These are phyloP conservation scores for Pseudomyrmex gracilis DNA, from an alignment of 1,140 invertebrate species.

Conservation along the genomic window DNA sequence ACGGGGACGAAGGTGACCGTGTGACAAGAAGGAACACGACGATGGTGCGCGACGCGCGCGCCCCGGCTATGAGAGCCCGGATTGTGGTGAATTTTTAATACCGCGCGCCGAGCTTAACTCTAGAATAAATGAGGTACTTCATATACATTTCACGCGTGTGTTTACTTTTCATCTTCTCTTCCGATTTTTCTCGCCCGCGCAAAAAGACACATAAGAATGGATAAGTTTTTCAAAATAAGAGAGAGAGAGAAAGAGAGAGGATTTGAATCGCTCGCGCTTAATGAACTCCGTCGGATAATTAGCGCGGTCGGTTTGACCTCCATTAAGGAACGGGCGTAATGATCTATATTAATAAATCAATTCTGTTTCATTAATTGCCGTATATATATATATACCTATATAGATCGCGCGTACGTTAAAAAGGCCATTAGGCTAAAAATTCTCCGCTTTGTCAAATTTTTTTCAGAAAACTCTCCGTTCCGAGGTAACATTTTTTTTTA, in stretches of 20 bases:
- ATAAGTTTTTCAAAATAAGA: no score
- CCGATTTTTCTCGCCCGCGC: background rate
- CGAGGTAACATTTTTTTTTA: background rate
- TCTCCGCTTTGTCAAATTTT: background rate
- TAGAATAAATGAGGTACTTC: conserved; percentile 21
- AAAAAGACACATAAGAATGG: background rate
- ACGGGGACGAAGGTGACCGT: conserved; percentile 46
- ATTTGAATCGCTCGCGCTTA: background rate
- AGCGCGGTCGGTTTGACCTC: background rate
- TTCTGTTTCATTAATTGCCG: background rate
- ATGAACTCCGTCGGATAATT: background rate
- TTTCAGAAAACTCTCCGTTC: background rate
- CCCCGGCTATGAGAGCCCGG: conserved; percentile 1
- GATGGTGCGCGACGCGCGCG: background rate
- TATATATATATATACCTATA: background rate
- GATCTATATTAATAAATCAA: background rate
- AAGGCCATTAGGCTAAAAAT: background rate
- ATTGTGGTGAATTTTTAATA: conserved; percentile 57
- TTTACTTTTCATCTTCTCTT: conserved; percentile 9
- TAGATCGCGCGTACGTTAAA: background rate
- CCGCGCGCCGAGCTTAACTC: conserved; percentile 8
- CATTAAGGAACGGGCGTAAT: background rate
- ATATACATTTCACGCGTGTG: conserved; percentile 28
- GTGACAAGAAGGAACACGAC: conserved; percentile 39
- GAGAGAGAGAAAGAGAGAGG: no score